Evolutionary conservation across 2,888 invertebrate species (phyloP).

Genomic region (Dryobota labecula): DNA sequence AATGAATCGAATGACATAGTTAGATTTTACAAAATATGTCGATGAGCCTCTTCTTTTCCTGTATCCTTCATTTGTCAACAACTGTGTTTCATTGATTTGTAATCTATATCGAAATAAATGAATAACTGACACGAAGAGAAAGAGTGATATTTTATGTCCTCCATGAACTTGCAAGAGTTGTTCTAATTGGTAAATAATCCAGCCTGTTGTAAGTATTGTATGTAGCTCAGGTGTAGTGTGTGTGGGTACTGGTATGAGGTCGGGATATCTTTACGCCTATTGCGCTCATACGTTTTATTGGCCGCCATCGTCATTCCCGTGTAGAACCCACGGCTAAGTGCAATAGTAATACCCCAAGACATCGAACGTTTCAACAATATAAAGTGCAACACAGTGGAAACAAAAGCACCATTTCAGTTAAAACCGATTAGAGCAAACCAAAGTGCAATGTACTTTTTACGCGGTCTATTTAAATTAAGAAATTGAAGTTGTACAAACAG

Average conservation of each 20-base stretch:
- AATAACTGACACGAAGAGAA: constrained; percentile 18
- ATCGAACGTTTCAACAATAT: constrained; percentile 71
- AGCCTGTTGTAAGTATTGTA: constrained; percentile 11
- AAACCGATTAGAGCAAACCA: constrained; percentile 68
- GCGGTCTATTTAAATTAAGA: constrained; percentile 71
- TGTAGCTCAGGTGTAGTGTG: constrained; percentile 33
- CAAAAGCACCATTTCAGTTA: constrained; percentile 57
- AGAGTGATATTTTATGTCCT: constrained; percentile 31
- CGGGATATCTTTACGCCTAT: constrained; percentile 76
- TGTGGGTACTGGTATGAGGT: constrained; percentile 46
- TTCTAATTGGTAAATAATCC: constrained; percentile 44
- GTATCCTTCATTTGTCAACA: too few relatives aligned
- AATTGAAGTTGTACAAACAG: constrained; percentile 78
- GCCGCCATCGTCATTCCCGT: constrained; percentile 69
- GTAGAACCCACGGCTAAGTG: constrained; percentile 67
- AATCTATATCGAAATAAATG: constrained; percentile 36
- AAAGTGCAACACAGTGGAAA: constrained; percentile 60
- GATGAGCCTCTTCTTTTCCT: too few relatives aligned
- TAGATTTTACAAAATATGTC: too few relatives aligned
- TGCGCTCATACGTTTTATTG: constrained; percentile 77
- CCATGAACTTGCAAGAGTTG: constrained; percentile 42
- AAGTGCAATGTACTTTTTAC: constrained; percentile 68
- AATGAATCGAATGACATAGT: too few relatives aligned
- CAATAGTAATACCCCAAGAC: constrained; percentile 73
- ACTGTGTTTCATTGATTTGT: constrained; percentile 53